Evolutionary conservation across 2,113 vertebrate genomes (phyloP).

Genomic region (Nothoprocta perdicaria): DNA sequence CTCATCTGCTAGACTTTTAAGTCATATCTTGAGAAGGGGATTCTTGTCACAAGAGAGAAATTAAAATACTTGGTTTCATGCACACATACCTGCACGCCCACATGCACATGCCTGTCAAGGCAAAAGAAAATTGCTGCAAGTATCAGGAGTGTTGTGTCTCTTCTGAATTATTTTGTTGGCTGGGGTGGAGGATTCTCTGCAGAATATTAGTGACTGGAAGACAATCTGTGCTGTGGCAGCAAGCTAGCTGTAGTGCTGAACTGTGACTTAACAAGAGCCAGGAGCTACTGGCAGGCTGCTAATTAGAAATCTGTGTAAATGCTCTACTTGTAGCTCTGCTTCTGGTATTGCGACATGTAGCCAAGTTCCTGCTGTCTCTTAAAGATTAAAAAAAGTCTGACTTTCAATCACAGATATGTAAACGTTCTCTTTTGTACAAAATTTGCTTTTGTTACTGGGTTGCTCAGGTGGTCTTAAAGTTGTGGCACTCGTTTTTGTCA

Average conservation of each 20-base stretch:
- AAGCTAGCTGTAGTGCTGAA: background rate
- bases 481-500: background rate
- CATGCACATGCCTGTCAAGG: background rate
- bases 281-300: background rate
- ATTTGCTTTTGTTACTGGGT: background rate
- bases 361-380: background rate
- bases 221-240: background rate
- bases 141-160: background rate
- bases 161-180: background rate
- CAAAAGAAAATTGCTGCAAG: background rate
- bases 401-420: too few species aligned
- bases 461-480: background rate
- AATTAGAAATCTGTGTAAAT: background rate
- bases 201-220: background rate
- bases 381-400: background rate
- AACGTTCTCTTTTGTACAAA: background rate
- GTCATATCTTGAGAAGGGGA: background rate
- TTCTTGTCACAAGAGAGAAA: background rate
- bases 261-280: conserved; percentile 14
- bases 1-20: background rate
- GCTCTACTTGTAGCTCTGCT: background rate
- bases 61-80: background rate
- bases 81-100: too few species aligned
- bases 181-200: background rate
- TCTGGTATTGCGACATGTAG: background rate